A percentile compares a stretch with the other conserved stretches of the same genome.
Conservation (phyloP, 1,140 invertebrate species). For the Sipha flava region DNA sequence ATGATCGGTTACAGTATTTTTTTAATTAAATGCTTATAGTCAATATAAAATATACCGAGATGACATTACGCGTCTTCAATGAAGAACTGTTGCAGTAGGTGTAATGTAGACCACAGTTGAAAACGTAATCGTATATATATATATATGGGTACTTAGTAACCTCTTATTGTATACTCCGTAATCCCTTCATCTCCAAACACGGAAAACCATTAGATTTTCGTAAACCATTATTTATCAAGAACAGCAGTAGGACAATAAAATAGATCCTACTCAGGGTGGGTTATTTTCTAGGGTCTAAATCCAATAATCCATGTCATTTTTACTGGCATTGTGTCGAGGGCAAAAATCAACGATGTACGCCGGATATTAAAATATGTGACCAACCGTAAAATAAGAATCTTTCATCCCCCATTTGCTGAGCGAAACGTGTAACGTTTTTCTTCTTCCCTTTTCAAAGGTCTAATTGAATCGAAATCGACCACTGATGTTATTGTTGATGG, state of each 20-base stretch:
- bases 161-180: too few species aligned
- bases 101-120: too few species aligned
- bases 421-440: not conserved
- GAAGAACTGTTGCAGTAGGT: too few species aligned
- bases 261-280: not conserved
- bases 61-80: too few species aligned
- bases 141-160: too few species aligned
- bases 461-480: not conserved
- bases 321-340: not conserved
- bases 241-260: not conserved
- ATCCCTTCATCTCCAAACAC: too few species aligned
- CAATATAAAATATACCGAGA: too few species aligned
- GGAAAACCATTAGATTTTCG: not conserved
- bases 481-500: not conserved
- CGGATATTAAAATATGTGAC: slow-evolving; percentile 30
- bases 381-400: slow-evolving; percentile 13
- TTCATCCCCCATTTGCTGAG: slow-evolving; percentile 15
- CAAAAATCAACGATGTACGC: slow-evolving; percentile 14
- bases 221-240: not conserved
- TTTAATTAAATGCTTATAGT: too few species aligned
- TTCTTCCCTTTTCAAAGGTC: not conserved
- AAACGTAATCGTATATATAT: too few species aligned
- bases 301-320: slow-evolving; percentile 22
- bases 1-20: too few species aligned
- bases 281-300: not conserved